phyloP scores from a whole-genome alignment of 2,888 invertebrate species.

The Mactromeris polynyma region DNA sequence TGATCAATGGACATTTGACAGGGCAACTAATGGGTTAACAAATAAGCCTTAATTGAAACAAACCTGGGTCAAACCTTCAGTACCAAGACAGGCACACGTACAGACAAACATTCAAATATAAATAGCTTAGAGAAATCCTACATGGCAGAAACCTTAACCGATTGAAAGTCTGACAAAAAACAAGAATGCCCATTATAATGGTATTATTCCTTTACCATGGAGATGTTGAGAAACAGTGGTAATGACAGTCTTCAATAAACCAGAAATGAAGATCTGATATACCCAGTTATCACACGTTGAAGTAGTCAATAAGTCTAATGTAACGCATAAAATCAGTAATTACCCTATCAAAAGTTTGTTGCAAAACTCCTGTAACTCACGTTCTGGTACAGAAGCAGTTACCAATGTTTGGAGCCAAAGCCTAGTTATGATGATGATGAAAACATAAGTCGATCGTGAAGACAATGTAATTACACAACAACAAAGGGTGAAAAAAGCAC shows the following conservation, averaged over 20 bases:
- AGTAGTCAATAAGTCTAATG: slow-evolving; percentile 14
- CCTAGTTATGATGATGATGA: slow-evolving; percentile 30
- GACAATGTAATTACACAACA: slow-evolving; percentile 48
- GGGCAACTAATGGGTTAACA: too few relatives aligned
- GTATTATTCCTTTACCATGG: not conserved
- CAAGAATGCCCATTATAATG: not conserved
- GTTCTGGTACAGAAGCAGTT: too few relatives aligned
- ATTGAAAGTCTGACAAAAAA: slow-evolving; percentile 1
- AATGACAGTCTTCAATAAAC: not conserved
- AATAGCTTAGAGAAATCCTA: too few relatives aligned
- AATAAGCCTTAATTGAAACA: too few relatives aligned
- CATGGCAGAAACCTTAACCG: not conserved
- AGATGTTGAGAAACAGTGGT: not conserved
- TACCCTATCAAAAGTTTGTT: not conserved
- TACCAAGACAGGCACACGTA: not conserved
- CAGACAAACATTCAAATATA: too few relatives aligned
- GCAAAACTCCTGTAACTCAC: too few relatives aligned
- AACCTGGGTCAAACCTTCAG: too few relatives aligned
- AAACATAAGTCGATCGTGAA: slow-evolving; percentile 30
- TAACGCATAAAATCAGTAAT: slow-evolving; percentile 6
- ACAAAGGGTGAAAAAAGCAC: slow-evolving; percentile 39
- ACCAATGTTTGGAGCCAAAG: not conserved
- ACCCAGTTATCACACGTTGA: not conserved
- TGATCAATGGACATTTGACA: too few relatives aligned
- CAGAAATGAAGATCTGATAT: slow-evolving; percentile 1